These are phyloP conservation scores for Spinibarbus caldwelli DNA, from an alignment of 2,797 vertebrate genomes.

Conservation along the genomic window DNA sequence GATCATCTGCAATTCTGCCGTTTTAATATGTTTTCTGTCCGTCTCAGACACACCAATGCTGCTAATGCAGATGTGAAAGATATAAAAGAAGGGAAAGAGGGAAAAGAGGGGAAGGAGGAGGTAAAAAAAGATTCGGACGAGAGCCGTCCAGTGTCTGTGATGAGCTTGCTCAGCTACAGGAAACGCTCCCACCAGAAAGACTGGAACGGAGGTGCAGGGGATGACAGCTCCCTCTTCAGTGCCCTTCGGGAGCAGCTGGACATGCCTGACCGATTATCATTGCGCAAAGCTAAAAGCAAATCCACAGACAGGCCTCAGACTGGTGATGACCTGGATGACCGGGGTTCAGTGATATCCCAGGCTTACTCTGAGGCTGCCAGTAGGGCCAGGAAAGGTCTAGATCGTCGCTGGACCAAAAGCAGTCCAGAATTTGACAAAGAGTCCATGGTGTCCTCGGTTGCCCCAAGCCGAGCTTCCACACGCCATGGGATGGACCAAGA, in stretches of 20 bases:
- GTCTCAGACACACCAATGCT: conserved; percentile 63
- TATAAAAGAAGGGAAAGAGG: conserved; percentile 70
- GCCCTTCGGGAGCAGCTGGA: conserved; percentile 84
- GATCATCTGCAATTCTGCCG: conserved; percentile 34
- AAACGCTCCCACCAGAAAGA: conserved; percentile 91
- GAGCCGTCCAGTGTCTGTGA: conserved; percentile 83
- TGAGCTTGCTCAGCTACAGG: conserved; percentile 96
- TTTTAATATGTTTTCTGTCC: conserved; percentile 20
- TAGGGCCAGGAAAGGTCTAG: conserved; percentile 83
- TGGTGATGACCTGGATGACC: conserved; percentile 76
- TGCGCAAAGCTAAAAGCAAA: conserved; percentile 79
- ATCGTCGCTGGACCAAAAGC: conserved; percentile 86
- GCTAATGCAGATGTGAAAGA: conserved; percentile 78
- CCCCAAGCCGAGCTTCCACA: conserved; percentile 82
- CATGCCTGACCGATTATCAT: conserved; percentile 79
- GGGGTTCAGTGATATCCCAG: conserved; percentile 81
- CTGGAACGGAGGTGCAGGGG: conserved; percentile 89
- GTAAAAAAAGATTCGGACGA: conserved; percentile 83
- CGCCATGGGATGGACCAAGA: conserved; percentile 78
- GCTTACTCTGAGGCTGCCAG: conserved; percentile 85
- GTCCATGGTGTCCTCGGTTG: conserved; percentile 81
- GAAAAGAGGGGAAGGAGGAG: conserved; percentile 67
- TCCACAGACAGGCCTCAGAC: conserved; percentile 61
- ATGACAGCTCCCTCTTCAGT: conserved; percentile 88
- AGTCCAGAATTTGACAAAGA: conserved; percentile 85